Percentiles rank a stretch among this genome's conserved stretches.
Conservation (phyloP, 1,140 invertebrate genomes). For the Drosophila serrata region DNA sequence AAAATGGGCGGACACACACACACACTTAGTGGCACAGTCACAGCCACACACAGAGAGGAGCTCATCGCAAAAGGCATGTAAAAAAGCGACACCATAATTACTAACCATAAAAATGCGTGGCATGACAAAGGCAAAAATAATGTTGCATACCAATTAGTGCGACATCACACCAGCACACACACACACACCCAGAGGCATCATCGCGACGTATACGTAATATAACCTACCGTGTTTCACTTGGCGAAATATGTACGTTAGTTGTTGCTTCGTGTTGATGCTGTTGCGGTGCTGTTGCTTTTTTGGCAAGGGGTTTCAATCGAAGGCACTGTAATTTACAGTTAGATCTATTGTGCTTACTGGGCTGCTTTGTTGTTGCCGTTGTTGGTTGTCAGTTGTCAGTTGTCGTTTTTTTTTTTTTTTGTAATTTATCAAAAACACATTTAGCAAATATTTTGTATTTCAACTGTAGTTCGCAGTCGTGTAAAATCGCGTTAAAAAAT, state of each 20-base stretch:
- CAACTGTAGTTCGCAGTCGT: slow-evolving; percentile 23
- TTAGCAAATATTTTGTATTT: slow-evolving; percentile 66
- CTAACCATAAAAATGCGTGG: slow-evolving; percentile 55
- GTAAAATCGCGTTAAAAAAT: slow-evolving; percentile 65
- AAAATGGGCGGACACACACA: slow-evolving; percentile 4
- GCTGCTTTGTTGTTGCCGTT: slow-evolving; percentile 28
- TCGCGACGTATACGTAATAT: slow-evolving; percentile 66
- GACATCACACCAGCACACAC: slow-evolving; percentile 42
- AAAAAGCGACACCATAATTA: slow-evolving; percentile 67
- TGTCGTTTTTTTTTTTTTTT: neutral
- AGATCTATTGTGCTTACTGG: slow-evolving; percentile 59
- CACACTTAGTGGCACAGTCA: neutral
- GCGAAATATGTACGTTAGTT: slow-evolving; percentile 35
- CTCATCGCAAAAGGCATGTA: slow-evolving; percentile 42
- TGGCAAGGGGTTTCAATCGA: slow-evolving; percentile 47
- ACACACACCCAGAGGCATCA: slow-evolving; percentile 4
- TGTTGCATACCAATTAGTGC: slow-evolving; percentile 68
- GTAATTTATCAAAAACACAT: slow-evolving; percentile 71
- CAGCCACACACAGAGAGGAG: slow-evolving; percentile 19
- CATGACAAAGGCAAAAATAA: slow-evolving; percentile 50
- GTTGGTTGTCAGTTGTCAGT: slow-evolving; percentile 15
- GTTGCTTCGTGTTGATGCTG: slow-evolving; percentile 31
- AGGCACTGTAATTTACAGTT: slow-evolving; percentile 78
- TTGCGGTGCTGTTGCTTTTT: slow-evolving; percentile 45
- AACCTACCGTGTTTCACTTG: slow-evolving; percentile 65